Conservation (phyloP, 2,888 invertebrate species). For the Rotaria magnacalcarata region DNA sequence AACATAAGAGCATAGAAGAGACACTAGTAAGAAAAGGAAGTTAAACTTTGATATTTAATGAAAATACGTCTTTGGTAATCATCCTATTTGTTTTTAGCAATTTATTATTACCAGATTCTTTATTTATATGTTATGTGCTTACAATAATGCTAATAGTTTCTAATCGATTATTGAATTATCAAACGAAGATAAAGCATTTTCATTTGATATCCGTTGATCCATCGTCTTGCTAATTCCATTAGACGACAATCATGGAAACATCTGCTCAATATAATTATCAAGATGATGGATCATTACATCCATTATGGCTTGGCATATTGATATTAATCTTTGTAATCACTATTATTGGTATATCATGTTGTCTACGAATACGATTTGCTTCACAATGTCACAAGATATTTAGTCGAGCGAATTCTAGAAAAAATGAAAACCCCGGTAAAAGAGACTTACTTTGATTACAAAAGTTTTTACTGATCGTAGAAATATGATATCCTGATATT, state of each 20-base stretch:
- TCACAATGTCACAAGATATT: neutral
- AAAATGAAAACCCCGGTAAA: neutral
- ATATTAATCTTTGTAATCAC: neutral
- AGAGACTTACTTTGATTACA: too few species aligned
- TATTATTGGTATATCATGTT: neutral
- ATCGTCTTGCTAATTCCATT: neutral
- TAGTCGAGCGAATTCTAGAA: neutral
- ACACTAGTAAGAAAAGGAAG: neutral
- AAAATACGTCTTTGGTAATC: neutral
- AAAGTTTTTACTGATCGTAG: too few species aligned
- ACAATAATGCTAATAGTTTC: neutral
- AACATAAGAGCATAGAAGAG: neutral
- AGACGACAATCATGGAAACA: neutral
- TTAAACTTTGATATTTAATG: neutral
- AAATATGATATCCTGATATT: too few species aligned
- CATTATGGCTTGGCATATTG: neutral
- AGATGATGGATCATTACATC: neutral
- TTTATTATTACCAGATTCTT: neutral
- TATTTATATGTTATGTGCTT: neutral
- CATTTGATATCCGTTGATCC: neutral
- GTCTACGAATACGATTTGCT: neutral
- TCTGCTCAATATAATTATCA: neutral
- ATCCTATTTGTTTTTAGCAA: neutral
- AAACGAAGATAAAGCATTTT: neutral
- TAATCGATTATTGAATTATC: neutral